Percentiles rank a stretch among this genome's conserved stretches.
Evolutionary conservation across 2,113 vertebrate genomes (phyloP).

Genomic region (Ibidorhyncha struthersii): DNA sequence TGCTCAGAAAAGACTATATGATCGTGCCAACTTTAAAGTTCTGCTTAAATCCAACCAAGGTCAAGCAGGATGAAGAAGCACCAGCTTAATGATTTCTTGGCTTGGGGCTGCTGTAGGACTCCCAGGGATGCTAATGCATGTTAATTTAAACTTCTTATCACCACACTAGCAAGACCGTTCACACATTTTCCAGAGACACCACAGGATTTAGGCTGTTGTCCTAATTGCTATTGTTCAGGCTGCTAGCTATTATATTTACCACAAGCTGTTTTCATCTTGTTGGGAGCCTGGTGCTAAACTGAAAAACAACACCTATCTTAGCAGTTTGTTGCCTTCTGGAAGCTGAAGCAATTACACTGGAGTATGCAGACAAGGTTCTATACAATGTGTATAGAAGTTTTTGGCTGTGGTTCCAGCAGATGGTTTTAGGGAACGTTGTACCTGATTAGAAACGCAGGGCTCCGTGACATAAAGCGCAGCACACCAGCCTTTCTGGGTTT

Average conservation of each 20-base stretch:
- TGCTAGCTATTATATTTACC: conserved; percentile 44
- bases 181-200: conserved; percentile 32
- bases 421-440: not conserved
- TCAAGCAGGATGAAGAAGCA: not conserved
- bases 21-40: not conserved
- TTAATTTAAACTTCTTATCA: conserved; percentile 50
- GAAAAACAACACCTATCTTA: not conserved
- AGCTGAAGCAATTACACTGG: conserved; percentile 4
- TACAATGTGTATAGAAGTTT: not conserved
- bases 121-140: not conserved
- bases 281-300: conserved; percentile 43
- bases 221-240: conserved; percentile 58
- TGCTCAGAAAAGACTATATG: not conserved
- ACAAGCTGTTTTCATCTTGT: conserved; percentile 47
- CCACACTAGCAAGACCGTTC: conserved; percentile 44
- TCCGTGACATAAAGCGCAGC: not conserved
- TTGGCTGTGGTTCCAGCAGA: not conserved
- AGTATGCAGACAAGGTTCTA: not conserved
- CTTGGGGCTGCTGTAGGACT: not conserved
- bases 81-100: not conserved
- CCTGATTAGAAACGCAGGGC: not conserved
- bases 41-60: not conserved
- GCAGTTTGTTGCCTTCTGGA: not conserved
- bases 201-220: conserved; percentile 43
- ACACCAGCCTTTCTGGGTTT: not conserved